Base-by-base conservation (phyloP, 1,140 invertebrate genomes). In the Polypedilum pembai region DNA sequence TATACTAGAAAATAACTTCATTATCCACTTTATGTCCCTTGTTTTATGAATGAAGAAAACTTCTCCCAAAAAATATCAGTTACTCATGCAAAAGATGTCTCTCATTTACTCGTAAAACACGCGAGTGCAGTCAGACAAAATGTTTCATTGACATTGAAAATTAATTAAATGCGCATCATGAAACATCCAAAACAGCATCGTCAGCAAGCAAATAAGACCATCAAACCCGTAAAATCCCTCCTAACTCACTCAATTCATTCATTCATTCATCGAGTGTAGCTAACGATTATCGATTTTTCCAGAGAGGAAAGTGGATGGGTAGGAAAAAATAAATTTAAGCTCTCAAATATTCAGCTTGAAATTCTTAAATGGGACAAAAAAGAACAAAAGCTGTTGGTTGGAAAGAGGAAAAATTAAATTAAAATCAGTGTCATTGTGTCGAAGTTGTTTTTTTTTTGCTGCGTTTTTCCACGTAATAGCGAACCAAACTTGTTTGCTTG, bases 131-230 rank as follows among this genome's bases (percentile, higher is more conserved):
- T 56, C 65, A 69, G 17, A 69, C 17, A 69, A 69, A 20, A 15
- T 56, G 45, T 56, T 69, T 69, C 65, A 69, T 20, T 69, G 65
- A 69, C 65, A 69, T 69, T 69, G 65, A 69, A 69, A 69, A 69
- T 69, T 21, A n/a, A 69, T 69, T 69, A 20, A 20, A 5, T 21
- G 8, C 17, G 65, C 65, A 21, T 69, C 65, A 69, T 18, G 20
- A 56, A 56, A 56, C 45, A 56, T 18, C 65, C 65, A 69, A 18
- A 20, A 18, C 17, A 18, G 65, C 65, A 69, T 69, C 65, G 20
- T 69, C 65, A 69, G 65, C 65, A 69, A 69, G 18, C 65, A 69
- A 69, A 18, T 8, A 69, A 56, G 65, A 10, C 65, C 17, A 69
- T 10, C 17, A 69, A 69, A n/a, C 65, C 17, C 65, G 65, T 69